Base-by-base conservation (phyloP, 92 coral and sea anemone species). In the Umimayanthus kanabou region DNA sequence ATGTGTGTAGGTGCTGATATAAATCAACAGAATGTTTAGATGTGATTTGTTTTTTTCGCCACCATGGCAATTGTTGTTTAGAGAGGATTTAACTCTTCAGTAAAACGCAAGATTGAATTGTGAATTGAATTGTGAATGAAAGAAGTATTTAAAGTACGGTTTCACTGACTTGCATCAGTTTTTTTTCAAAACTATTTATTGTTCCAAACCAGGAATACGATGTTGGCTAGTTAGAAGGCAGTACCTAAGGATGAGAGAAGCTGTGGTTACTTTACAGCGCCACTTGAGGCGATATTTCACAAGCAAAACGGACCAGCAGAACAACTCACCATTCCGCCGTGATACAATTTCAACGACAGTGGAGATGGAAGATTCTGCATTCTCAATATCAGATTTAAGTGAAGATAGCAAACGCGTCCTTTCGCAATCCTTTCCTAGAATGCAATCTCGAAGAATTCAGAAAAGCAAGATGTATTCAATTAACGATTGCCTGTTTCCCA, bases 211-310 rank as follows among this genome's bases (percentile, higher is more conserved):
- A 83, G 87, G 79, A 45, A 45, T 71, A 80, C 88, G 93, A 67
- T 92, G 93, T 83, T 94, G 92, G 93, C 40, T 75, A 5, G 84
- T 61, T 11, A 85, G 85, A 76, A 77, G 20, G 57, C 87, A 84
- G 47, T 94, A 69, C 87, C 39, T 49, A 43, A 82, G 33, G 78
- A 64, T 73, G 30, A 75, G 89, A 49, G 70, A 76, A 72, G 93
- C 94, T 14, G 89, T 86, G 49, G 22, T 61, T 42, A 75, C 75
- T 22, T 76, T 94, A 26, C 96, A 94, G 77, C 89, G 88, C 61
- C 9, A 42, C 82, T 40, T 70, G 20, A 86, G 88, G 55, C 80
- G 55, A 18, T 84, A 58, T 81, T 74, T 91, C 22, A 11, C 66
- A 53, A 74, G 39, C 47, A 88, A 80, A 39, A 73, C 37, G 29